Base-by-base conservation (phyloP, 2,113 vertebrate species). In the Aplodontia rufa region DNA sequence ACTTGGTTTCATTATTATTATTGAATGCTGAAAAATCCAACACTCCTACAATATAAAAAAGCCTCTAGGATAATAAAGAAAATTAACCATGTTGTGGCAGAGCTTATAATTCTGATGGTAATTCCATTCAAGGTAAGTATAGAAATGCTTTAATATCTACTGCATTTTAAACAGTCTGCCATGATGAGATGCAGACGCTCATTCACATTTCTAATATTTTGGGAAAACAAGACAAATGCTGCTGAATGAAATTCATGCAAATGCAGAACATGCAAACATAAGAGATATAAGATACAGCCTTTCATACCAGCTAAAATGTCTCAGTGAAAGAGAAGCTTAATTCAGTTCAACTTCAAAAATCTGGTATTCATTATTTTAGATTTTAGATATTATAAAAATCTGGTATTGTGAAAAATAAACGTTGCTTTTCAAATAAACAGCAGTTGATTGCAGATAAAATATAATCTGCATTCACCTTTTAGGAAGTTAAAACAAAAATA, bases 271-370 rank as follows among this genome's bases (percentile, higher is more conserved):
- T 85, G 96, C 95, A 72, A 66, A 88, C 53, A 8, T 10, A 76
- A 87, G 42, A 75, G 62, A 62, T 10, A n/a, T 5, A 32, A 84
- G 75, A 30, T 5, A 30, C 1, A 81, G 76, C n/a, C 68, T 87
- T 92, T 79, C 58, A 64, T 69, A 8, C 20, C 83, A 47, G 82
- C 66, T 75, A 80, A 74, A 96, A 82, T 32, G 64, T 97, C 96
- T 97, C 94, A 97, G 96, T 94, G 88, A 96, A 97, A 93, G 79
- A 94, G 14, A 90, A n/a, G 37, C 35, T 81, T 92, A 6, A 58
- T 71, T 85, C 13, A 32, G 80, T 55, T 58, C 24, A 28, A 7
- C 49, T 88, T 92, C 49, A 87, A 94, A 94, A 89, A 68, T 62
- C 0, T 16, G 30, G 14, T 80, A 58, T 8, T 80, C 42, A 69